A percentile compares a stretch with the other conserved stretches of the same genome.
phyloP scores from a whole-genome alignment of 2,888 invertebrate species.

The Drosophila macrospina region DNA sequence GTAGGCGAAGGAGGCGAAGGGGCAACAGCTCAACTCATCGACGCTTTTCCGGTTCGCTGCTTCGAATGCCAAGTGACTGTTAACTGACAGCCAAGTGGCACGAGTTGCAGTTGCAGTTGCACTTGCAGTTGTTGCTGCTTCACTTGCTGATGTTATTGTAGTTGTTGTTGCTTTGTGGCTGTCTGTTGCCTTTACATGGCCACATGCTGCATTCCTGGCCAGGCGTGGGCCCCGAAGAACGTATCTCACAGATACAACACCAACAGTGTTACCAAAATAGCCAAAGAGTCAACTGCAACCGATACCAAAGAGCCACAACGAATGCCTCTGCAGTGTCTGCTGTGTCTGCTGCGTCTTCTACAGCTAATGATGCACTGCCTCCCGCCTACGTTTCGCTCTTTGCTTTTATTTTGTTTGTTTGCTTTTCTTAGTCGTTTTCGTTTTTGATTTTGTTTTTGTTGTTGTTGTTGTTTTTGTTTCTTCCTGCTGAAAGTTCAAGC shows the following conservation, averaged over 20 bases:
- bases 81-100: conserved; percentile 67
- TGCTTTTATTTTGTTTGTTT: conserved; percentile 34
- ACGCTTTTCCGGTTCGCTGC: conserved; percentile 72
- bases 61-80: conserved; percentile 58
- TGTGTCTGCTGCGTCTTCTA: no score
- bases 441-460: conserved; percentile 51
- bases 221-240: conserved; percentile 46
- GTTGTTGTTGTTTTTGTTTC: conserved; percentile 49
- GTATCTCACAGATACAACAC: conserved; percentile 28
- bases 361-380: conserved; percentile 53
- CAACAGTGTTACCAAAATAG: conserved; percentile 41
- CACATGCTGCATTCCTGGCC: conserved; percentile 66
- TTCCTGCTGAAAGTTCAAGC: conserved; percentile 45
- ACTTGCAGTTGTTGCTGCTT: background rate
- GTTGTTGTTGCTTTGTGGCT: conserved; percentile 23
- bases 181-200: conserved; percentile 59
- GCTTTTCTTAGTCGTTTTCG: conserved; percentile 45
- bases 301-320: background rate
- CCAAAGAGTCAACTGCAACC: conserved; percentile 38
- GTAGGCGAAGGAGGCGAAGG: conserved; percentile 6
- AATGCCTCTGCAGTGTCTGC: conserved; percentile 7
- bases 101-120: conserved; percentile 22
- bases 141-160: conserved; percentile 18
- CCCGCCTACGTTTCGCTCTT: conserved; percentile 5
- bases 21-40: conserved; percentile 66